phyloP scores from a whole-genome alignment of 2,888 invertebrate genomes.

The Nemoura dubitans region DNA sequence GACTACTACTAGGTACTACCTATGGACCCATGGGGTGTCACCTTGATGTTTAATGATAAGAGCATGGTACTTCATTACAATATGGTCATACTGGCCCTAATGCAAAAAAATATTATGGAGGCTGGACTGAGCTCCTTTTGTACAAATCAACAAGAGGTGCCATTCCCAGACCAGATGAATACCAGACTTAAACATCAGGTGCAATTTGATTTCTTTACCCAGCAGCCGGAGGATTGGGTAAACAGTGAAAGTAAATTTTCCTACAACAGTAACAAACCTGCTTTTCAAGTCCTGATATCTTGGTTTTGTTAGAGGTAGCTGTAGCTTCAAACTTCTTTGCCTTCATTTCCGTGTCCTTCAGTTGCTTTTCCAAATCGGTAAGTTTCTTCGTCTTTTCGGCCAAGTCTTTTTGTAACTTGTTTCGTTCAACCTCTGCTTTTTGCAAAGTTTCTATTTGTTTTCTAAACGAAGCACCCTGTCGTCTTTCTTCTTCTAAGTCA shows the following conservation, averaged over 20 bases:
- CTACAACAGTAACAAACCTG: conserved; percentile 60
- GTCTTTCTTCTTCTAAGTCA: conserved; percentile 72
- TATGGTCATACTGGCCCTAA: too few relatives aligned
- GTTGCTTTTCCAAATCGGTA: conserved; percentile 71
- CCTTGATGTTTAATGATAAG: too few relatives aligned
- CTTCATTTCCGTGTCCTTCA: conserved; percentile 75
- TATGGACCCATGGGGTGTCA: too few relatives aligned
- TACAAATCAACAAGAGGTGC: too few relatives aligned
- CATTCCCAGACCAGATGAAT: too few relatives aligned
- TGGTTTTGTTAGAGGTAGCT: conserved; percentile 59
- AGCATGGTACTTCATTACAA: too few relatives aligned
- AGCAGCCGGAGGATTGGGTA: too few relatives aligned
- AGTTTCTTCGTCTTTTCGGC: conserved; percentile 71
- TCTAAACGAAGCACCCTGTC: conserved; percentile 69
- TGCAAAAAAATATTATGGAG: too few relatives aligned
- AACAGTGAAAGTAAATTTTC: conserved; percentile 21
- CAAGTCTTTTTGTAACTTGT: conserved; percentile 68
- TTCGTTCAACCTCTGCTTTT: conserved; percentile 66
- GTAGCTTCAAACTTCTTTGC: conserved; percentile 68
- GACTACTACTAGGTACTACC: too few relatives aligned
- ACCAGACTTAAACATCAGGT: too few relatives aligned
- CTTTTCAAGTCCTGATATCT: conserved; percentile 67
- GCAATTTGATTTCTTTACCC: too few relatives aligned
- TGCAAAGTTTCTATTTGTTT: conserved; percentile 65
- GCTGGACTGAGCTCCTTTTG: too few relatives aligned